phyloP scores from a whole-genome alignment of 2,113 vertebrate genomes.

The Lepisosteus osseus region DNA sequence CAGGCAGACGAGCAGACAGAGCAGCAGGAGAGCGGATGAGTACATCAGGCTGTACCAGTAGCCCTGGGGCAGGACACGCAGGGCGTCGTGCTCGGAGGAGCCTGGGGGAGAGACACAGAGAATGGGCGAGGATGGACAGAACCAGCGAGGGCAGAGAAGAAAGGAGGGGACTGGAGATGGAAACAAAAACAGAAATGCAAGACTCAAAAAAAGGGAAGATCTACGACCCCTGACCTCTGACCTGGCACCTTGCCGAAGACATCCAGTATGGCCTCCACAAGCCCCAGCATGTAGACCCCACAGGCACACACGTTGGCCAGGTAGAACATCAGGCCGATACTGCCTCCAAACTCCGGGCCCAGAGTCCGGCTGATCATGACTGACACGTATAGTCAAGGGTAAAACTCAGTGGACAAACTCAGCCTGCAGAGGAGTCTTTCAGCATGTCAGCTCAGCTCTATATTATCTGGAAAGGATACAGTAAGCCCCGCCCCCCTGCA shows the following conservation, averaged over 20 bases:
- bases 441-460: neutral
- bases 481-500: constrained; percentile 84
- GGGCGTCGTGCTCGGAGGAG: constrained; percentile 25
- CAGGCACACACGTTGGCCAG: constrained; percentile 85
- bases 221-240: constrained; percentile 31
- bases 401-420: neutral
- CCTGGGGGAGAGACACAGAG: constrained; percentile 33
- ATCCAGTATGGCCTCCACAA: constrained; percentile 82
- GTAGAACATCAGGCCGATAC: constrained; percentile 92
- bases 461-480: constrained; percentile 74
- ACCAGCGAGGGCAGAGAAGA: neutral
- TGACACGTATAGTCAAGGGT: constrained; percentile 49
- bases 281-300: constrained; percentile 82
- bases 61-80: constrained; percentile 69
- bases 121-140: neutral
- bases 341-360: constrained; percentile 88
- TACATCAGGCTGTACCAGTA: constrained; percentile 81
- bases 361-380: constrained; percentile 90
- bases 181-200: neutral
- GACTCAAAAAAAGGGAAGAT: too few relatives aligned
- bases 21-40: constrained; percentile 68
- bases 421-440: neutral
- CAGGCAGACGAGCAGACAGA: constrained; percentile 80
- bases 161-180: neutral
- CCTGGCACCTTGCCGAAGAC: constrained; percentile 68